A percentile compares a stretch with the other conserved stretches of the same genome.
Evolutionary conservation across 2,888 invertebrate species (phyloP).

Genomic region (Dorcus parallelipipedus): DNA sequence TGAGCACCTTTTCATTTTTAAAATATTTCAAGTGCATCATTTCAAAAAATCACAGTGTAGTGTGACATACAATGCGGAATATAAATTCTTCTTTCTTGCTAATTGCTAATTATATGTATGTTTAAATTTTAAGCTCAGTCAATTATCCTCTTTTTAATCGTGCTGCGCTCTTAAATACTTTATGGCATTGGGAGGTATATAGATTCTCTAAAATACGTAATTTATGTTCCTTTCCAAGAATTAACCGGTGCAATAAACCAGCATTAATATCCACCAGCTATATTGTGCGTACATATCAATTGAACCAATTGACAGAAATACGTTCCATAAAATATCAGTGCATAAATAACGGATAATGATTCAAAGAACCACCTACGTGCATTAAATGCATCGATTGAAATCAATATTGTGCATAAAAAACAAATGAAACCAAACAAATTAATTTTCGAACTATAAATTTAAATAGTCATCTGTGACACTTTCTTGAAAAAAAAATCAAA

Average conservation of each 20-base stretch:
- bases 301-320: conserved; percentile 32
- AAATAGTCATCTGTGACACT: conserved; percentile 43
- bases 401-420: background rate
- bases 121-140: no score
- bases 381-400: conserved; percentile 3
- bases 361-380: conserved; percentile 28
- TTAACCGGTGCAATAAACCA: conserved; percentile 25
- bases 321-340: conserved; percentile 30
- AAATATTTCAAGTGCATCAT: no score
- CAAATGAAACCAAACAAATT: conserved; percentile 21
- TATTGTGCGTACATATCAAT: conserved; percentile 30
- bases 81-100: no score
- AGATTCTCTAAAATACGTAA: no score
- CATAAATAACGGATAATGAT: conserved; percentile 34
- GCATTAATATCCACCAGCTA: conserved; percentile 28
- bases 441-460: conserved; percentile 25
- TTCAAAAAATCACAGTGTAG: no score
- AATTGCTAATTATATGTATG: no score
- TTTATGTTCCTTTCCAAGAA: no score
- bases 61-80: no score
- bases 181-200: no score
- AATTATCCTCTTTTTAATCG: no score
- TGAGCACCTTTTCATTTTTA: no score
- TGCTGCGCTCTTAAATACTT: no score
- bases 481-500: conserved; percentile 38